These are phyloP conservation scores for Glyptemys insculpta DNA, from an alignment of 2,797 vertebrate genomes.

Conservation along the genomic window DNA sequence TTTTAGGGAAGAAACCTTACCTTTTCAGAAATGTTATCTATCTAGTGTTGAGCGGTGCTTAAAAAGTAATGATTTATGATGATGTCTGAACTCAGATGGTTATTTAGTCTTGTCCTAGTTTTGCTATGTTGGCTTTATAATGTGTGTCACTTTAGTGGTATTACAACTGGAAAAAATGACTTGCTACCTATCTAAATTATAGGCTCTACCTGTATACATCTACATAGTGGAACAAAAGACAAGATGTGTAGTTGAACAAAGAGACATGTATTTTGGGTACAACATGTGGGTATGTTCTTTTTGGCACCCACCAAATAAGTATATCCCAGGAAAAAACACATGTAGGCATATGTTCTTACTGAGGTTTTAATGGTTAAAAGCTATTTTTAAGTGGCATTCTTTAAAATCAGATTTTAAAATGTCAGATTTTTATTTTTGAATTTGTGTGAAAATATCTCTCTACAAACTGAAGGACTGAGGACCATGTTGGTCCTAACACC, in stretches of 20 bases:
- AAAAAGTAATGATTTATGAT: background rate
- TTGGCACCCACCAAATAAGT: background rate
- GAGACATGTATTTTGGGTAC: background rate
- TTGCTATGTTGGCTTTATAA: background rate
- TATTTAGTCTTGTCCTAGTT: background rate
- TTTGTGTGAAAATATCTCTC: background rate
- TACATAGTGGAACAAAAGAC: background rate
- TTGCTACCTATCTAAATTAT: background rate
- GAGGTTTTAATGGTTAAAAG: background rate
- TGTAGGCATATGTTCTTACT: background rate
- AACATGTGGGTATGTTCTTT: background rate
- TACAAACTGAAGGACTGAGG: background rate
- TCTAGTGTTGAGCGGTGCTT: background rate
- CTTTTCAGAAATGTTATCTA: background rate
- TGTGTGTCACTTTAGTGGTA: background rate
- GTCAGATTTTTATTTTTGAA: background rate
- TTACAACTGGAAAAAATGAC: background rate
- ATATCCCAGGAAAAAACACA: background rate
- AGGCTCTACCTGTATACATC: background rate
- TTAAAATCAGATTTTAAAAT: background rate
- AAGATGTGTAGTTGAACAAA: background rate
- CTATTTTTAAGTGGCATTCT: background rate
- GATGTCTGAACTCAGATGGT: background rate
- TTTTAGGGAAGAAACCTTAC: fast-evolving
- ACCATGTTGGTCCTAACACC: background rate